Percentiles rank a stretch among this genome's conserved stretches.
Conservation (phyloP, 1,140 invertebrate genomes). For the Caenorhabditis tropicalis region DNA sequence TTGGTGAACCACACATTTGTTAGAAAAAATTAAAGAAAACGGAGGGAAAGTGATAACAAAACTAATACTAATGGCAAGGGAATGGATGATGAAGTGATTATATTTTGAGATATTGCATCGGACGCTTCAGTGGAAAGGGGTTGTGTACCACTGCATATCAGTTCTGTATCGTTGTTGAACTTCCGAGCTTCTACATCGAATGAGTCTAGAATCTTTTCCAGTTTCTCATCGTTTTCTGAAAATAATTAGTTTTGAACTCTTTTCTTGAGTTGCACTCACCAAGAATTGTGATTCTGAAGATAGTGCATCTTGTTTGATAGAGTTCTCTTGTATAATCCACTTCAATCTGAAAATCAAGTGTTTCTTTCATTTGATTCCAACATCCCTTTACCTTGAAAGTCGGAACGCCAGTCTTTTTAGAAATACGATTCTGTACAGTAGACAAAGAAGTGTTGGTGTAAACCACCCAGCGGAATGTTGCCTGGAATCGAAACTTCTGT, state of each 20-base stretch:
- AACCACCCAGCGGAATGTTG: constrained; percentile 45
- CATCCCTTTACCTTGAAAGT: not conserved
- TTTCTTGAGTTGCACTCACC: too few species aligned
- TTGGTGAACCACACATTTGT: constrained; percentile 15
- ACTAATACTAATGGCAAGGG: not conserved
- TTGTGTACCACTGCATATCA: not conserved
- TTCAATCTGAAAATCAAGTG: not conserved
- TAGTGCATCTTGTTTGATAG: constrained; percentile 29
- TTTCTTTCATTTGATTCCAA: not conserved
- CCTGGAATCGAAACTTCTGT: constrained; percentile 17
- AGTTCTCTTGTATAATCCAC: constrained; percentile 41
- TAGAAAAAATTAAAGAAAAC: constrained; percentile 20
- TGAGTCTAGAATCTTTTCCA: not conserved
- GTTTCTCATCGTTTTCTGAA: constrained; percentile 28
- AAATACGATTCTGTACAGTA: constrained; percentile 8
- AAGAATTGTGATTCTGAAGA: constrained; percentile 15
- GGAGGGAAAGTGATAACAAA: not conserved
- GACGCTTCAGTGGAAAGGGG: not conserved
- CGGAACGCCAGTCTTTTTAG: not conserved
- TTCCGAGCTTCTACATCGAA: constrained; percentile 38
- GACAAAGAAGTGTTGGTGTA: constrained; percentile 29
- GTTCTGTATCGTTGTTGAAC: not conserved
- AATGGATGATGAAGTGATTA: not conserved
- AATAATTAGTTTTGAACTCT: too few species aligned
- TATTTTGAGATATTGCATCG: constrained; percentile 29